These are phyloP conservation scores for Rallus limicola DNA, from an alignment of 2,113 vertebrate species.

Conservation along the genomic window DNA sequence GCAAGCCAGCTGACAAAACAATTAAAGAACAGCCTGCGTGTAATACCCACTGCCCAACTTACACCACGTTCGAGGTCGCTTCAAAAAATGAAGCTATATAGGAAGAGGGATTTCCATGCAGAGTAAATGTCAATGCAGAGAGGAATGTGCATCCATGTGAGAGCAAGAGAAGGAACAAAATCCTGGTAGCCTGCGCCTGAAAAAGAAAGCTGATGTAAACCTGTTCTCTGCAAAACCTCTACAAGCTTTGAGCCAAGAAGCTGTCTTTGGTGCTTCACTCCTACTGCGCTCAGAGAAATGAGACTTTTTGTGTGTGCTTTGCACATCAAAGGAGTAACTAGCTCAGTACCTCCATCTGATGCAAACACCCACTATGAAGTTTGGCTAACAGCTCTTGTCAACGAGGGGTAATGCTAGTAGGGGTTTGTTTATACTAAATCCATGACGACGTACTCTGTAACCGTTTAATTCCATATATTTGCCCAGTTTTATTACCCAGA, in stretches of 20 bases:
- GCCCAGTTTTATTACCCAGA: slow-evolving; percentile 1
- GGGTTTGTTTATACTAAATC: slow-evolving; percentile 34
- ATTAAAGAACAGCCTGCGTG: background rate
- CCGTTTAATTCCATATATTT: background rate
- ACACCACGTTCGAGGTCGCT: background rate
- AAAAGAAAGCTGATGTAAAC: slow-evolving; percentile 13
- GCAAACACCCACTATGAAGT: slow-evolving; percentile 48
- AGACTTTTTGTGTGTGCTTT: slow-evolving; percentile 29
- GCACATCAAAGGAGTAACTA: slow-evolving; percentile 42
- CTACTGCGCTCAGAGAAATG: slow-evolving; percentile 46
- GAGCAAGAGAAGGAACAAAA: background rate
- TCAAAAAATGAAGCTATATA: background rate
- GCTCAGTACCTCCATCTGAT: slow-evolving; percentile 45
- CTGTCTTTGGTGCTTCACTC: slow-evolving; percentile 59
- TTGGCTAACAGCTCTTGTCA: background rate
- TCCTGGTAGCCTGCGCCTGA: background rate
- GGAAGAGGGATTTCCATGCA: background rate
- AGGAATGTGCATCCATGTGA: background rate
- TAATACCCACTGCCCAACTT: background rate
- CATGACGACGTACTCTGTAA: background rate
- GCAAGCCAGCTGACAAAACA: accelerated
- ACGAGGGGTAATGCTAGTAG: background rate
- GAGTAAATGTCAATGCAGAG: background rate
- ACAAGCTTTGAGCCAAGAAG: slow-evolving; percentile 38
- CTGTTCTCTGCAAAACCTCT: slow-evolving; percentile 19